Evolutionary conservation across 2,888 invertebrate genomes (phyloP).

Genomic region (Temnothorax rugatulus): DNA sequence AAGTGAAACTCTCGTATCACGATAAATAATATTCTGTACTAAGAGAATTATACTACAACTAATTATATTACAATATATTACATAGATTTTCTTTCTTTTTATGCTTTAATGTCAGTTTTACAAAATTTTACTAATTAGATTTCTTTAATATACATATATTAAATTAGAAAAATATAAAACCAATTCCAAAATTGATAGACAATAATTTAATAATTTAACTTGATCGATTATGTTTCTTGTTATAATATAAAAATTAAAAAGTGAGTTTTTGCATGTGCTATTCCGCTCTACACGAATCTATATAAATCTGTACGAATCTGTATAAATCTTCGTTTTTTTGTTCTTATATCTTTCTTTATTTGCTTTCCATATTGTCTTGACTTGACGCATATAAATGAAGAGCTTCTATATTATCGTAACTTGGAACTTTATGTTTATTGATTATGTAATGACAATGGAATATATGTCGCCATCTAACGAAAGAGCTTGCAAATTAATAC

Average conservation of each 20-base stretch:
- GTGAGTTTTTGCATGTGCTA: background rate
- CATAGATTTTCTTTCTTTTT: background rate
- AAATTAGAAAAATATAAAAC: background rate
- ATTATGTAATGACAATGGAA: background rate
- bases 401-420: background rate
- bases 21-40: too few species aligned
- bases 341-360: too few species aligned
- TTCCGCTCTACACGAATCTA: background rate
- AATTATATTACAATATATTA: too few species aligned
- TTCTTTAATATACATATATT: background rate
- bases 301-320: background rate
- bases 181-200: background rate
- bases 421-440: background rate
- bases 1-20: too few species aligned
- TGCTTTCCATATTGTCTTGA: background rate
- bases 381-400: background rate
- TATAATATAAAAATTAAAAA: background rate
- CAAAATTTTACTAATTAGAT: background rate
- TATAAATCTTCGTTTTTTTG: background rate
- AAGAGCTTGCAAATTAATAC: conserved; percentile 12
- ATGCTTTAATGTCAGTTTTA: background rate
- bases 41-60: too few species aligned
- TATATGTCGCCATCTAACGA: conserved; percentile 40
- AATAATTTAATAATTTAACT: background rate
- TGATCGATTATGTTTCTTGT: background rate